A percentile compares a stretch with the other conserved stretches of the same genome.
Evolutionary conservation across 2,113 vertebrate genomes (phyloP).

Genomic region (Thermophis baileyi): DNA sequence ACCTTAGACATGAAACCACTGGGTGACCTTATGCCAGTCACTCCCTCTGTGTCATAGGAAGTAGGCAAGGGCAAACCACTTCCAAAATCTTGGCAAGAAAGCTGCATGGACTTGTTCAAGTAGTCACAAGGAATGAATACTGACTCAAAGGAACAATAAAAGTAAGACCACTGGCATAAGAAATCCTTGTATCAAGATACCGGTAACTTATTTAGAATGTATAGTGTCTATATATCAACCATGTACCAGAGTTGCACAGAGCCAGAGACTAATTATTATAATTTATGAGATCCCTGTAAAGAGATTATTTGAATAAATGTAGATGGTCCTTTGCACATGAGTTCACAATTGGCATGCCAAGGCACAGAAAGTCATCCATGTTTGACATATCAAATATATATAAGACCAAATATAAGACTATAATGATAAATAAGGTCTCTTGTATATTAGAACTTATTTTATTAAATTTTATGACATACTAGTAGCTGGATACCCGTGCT

Average conservation of each 20-base stretch:
- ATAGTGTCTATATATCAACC: background rate
- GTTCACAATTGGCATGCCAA: background rate
- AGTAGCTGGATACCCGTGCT: no score
- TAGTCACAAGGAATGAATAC: background rate
- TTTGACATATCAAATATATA: background rate
- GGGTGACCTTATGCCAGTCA: background rate
- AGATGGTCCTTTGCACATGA: background rate
- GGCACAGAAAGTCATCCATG: background rate
- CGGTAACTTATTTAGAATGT: background rate
- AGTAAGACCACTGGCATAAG: background rate
- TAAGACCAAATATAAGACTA: background rate
- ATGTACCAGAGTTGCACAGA: background rate
- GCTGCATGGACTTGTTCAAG: background rate
- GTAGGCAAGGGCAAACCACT: background rate
- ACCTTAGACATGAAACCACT: background rate
- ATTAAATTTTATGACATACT: background rate
- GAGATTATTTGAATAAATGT: background rate
- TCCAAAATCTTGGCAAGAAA: background rate
- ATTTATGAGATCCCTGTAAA: background rate
- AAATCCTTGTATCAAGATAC: background rate
- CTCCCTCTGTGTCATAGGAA: background rate
- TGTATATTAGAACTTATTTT: background rate
- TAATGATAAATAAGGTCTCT: background rate
- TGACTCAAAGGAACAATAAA: background rate
- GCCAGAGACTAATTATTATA: background rate